Conservation (phyloP, 2,888 invertebrate species). For the Lydus trimaculatus region DNA sequence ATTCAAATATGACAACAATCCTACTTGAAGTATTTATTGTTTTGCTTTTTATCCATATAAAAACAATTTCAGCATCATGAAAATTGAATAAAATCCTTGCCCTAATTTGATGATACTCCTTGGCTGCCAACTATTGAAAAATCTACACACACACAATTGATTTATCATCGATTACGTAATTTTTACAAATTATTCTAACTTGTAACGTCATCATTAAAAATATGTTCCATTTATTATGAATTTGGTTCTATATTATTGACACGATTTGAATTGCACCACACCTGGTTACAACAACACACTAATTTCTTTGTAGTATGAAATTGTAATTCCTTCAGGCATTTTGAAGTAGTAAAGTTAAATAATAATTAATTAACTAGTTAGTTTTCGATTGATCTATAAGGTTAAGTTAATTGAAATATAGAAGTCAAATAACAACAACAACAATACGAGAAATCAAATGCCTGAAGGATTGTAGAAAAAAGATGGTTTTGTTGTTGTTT, state of each 20-base stretch:
- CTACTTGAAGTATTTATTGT: background rate
- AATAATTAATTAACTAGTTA: conserved; percentile 18
- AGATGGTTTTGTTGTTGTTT: conserved; percentile 2
- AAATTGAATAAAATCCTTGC: no score
- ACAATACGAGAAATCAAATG: conserved; percentile 11
- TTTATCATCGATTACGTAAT: conserved; percentile 3
- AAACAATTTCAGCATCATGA: background rate
- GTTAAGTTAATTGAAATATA: conserved; percentile 24
- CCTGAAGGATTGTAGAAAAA: background rate
- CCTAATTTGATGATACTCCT: no score
- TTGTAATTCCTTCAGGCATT: conserved; percentile 13
- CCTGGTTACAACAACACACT: conserved; percentile 11
- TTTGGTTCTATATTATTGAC: conserved; percentile 15
- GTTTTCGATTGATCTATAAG: conserved; percentile 18
- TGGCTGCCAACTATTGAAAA: background rate
- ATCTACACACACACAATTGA: background rate
- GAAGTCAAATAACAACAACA: conserved; percentile 15
- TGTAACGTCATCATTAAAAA: background rate
- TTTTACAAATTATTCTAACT: background rate
- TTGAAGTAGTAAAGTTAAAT: conserved; percentile 14
- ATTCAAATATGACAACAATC: background rate
- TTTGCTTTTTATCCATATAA: background rate
- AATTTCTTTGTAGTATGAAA: conserved; percentile 17
- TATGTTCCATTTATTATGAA: conserved; percentile 4
- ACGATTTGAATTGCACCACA: conserved; percentile 19